Percentiles rank a stretch among this genome's conserved stretches.
These are phyloP conservation scores for Antennarius striatus DNA, from an alignment of 2,113 vertebrate genomes.

Conservation along the genomic window DNA sequence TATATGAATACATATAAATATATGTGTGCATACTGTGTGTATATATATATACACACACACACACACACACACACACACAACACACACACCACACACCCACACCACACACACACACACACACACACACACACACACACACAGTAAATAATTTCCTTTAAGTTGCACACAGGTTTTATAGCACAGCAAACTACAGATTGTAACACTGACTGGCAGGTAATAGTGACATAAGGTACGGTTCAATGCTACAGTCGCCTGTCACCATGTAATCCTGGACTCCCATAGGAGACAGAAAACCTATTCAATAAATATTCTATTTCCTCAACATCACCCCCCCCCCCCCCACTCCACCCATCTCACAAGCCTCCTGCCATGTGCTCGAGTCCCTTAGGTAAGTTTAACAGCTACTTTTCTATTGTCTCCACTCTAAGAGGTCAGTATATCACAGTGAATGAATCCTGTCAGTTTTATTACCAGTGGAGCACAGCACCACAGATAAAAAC, in stretches of 20 bases:
- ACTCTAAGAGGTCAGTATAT: constrained; percentile 85
- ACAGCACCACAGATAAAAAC: constrained; percentile 81
- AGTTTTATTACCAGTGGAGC: constrained; percentile 83
- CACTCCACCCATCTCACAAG: constrained; percentile 16
- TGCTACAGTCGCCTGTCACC: constrained; percentile 53
- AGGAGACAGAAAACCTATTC: constrained; percentile 71
- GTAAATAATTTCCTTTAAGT: too few species aligned
- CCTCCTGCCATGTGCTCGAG: constrained; percentile 55
- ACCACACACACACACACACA: too few species aligned
- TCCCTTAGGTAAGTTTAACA: constrained; percentile 85
- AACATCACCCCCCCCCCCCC: constrained; percentile 32
- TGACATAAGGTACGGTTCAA: constrained; percentile 49
- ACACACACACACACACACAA: too few species aligned
- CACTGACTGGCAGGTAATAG: constrained; percentile 57
- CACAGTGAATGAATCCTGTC: constrained; percentile 84
- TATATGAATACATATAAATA: too few species aligned
- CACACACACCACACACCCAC: too few species aligned
- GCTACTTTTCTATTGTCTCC: constrained; percentile 84
- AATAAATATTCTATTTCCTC: constrained; percentile 81
- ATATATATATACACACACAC: too few species aligned
- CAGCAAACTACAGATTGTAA: constrained; percentile 22
- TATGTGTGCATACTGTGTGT: too few species aligned
- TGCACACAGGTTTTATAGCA: background rate
- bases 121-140: too few species aligned
- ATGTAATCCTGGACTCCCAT: constrained; percentile 65